These are phyloP conservation scores for Triops longicaudatus DNA, from an alignment of 1,140 invertebrate species.

Conservation along the genomic window DNA sequence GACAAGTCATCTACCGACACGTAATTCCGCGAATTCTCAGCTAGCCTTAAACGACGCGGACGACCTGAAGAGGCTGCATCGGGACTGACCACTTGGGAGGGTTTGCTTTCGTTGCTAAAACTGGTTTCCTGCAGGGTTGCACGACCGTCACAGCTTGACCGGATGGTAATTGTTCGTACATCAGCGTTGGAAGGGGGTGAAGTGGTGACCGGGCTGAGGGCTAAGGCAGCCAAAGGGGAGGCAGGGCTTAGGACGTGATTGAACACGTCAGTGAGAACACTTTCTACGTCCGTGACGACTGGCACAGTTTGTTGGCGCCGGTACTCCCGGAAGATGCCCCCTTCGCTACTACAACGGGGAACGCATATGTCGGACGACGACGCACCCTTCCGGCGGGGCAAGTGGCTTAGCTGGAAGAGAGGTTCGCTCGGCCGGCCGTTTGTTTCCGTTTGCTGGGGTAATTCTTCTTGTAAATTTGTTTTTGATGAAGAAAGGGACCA, in stretches of 20 bases:
- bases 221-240: not conserved
- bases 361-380: constrained; percentile 17
- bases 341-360: not conserved
- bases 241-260: constrained; percentile 21
- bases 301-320: constrained; percentile 22
- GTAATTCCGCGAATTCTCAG: constrained; percentile 51
- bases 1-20: constrained; percentile 73
- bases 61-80: not conserved
- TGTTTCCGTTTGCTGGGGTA: not conserved
- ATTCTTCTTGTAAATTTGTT: not conserved
- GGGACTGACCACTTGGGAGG: not conserved
- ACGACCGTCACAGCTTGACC: not conserved
- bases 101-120: not conserved
- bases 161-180: not conserved
- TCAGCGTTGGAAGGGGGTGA: not conserved
- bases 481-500: not conserved
- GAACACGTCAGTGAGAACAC: constrained; percentile 25
- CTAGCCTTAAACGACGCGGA: constrained; percentile 17
- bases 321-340: not conserved
- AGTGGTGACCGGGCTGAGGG: not conserved
- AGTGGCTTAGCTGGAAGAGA: not conserved
- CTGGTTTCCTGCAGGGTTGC: not conserved
- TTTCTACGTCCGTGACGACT: constrained; percentile 26
- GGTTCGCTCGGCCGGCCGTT: not conserved
- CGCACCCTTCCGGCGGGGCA: not conserved